Evolutionary conservation across 2,797 vertebrate genomes (phyloP), one percentile per base, ranked within the genome.

Genomic region (Pseudomugil tenellus): DNA sequence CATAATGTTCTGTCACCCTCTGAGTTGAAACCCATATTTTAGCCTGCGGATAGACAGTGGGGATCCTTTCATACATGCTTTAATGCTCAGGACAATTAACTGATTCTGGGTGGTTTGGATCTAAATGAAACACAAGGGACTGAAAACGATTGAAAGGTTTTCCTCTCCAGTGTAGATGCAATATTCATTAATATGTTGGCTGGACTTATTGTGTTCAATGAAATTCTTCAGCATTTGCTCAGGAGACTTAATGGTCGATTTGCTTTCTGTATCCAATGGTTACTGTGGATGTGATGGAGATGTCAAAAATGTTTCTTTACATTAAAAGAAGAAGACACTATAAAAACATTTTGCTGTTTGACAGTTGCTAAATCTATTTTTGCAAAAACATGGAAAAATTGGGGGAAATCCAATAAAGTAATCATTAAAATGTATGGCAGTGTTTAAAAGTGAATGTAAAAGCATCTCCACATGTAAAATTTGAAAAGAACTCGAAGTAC

Each of bases 121-220:
- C 74, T 87, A 87, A 87, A 84, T 89, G 83, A 86, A 85, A 85
- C 87, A 83, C 84, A 72, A 62, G 85, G 83, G 84, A 86, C 23
- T 66, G 70, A 58, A 72, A 62, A 71, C n/a, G 58, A 81, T 81
- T 67, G 72, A 84, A 88, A 78, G 74, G 82, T 75, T 77, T 72
- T 66, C 57, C 37, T 83, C 75, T 70, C 55, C 29, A 46, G 72
- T 34, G 55, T 58, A 25, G 48, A 85, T 80, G 62, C 80, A 88
- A 83, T 85, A 81, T 86, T 87, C 85, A 89, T 87, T 83, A 88
- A 72, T 68, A 70, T 70, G 67, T 80, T 84, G 77, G 63, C 34
- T 67, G 69, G 72, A 70, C 66, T 77, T 53, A 72, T 77, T 43
- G 10, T 73, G 66, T 70, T 86, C 75, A 57, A 53, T 68, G 63